Evolutionary conservation across 2,113 vertebrate species (phyloP).

Genomic region (Pachypanchax playfairii): DNA sequence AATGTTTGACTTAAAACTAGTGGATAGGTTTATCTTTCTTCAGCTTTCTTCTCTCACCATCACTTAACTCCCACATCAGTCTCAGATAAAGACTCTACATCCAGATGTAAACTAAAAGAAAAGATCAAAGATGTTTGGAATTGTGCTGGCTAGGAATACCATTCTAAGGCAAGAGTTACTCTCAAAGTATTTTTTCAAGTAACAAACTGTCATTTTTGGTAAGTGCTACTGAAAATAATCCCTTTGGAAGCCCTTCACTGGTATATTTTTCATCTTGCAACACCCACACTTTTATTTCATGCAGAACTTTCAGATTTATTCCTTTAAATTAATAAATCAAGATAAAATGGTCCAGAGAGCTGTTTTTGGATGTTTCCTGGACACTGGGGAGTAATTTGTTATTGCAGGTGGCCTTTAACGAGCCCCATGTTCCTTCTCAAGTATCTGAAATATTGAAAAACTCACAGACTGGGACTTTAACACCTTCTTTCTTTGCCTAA

Average conservation of each 20-base stretch:
- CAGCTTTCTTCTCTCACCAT: slow-evolving; percentile 34
- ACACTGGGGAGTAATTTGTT: slow-evolving; percentile 64
- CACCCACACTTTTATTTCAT: slow-evolving; percentile 53
- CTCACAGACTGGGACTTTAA: slow-evolving; percentile 21
- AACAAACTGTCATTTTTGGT: slow-evolving; percentile 61
- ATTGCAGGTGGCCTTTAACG: slow-evolving; percentile 67
- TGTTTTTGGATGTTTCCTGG: slow-evolving; percentile 63
- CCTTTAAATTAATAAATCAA: slow-evolving; percentile 67
- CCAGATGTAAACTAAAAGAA: slow-evolving; percentile 48
- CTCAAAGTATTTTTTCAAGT: slow-evolving; percentile 37
- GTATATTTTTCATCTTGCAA: slow-evolving; percentile 47
- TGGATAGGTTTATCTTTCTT: slow-evolving; percentile 46
- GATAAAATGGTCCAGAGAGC: slow-evolving; percentile 41
- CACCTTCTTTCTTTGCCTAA: not conserved
- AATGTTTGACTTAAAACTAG: slow-evolving; percentile 28
- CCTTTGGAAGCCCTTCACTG: slow-evolving; percentile 32
- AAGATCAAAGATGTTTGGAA: slow-evolving; percentile 54
- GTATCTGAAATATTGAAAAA: slow-evolving; percentile 50
- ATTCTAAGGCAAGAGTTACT: slow-evolving; percentile 44
- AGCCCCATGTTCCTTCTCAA: slow-evolving; percentile 51
- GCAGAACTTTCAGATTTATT: slow-evolving; percentile 26
- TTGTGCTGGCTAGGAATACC: slow-evolving; percentile 47
- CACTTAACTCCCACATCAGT: slow-evolving; percentile 49
- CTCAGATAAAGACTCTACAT: slow-evolving; percentile 50
- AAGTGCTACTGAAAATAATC: slow-evolving; percentile 65